Evolutionary conservation across 2,797 vertebrate species (phyloP), one percentile per base, ranked within the genome.

Genomic region (Tachyglossus aculeatus): DNA sequence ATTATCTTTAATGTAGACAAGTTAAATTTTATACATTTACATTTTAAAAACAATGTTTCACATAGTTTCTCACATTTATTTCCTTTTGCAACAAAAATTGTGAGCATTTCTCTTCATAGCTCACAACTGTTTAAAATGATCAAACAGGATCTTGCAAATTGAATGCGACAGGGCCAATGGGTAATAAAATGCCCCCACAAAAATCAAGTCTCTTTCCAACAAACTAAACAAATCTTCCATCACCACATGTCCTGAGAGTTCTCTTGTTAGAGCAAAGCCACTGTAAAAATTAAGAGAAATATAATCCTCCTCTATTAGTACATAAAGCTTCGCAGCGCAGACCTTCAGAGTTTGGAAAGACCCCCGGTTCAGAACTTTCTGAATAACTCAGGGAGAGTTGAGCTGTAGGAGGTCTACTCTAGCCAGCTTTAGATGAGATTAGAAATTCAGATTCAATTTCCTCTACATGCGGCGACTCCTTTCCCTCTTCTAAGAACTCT

Each of bases 1-100:
- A 61, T 31, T 69, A 47, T 41, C 21, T 61, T 67, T 53, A 53
- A 61, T 51, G 22, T 44, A 48, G 58, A 43, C 14, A 38, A 70
- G 44, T n/a, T 59, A 22, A 10, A 60, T 19, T 66, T 34, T 38
- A 3, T 24, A 54, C 43, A 34, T 16, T 41, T 66, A 51, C 1
- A 38, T 68, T 58, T 41, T 58, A 43, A 54, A 33, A 62, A 56
- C 55, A 22, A 21, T 67, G 15, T 63, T 1, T 56, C 34, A 9
- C 19, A 8, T 18, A 48, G 45, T 15, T 33, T 60, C 53, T 58
- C 14, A 55, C 16, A 56, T 45, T 74, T 47, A 4, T 57, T 57
- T 53, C 43, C 15, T 54, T 15, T 37, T 48, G 47, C 18, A 48
- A 15, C 9, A 27, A 25, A 67, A 43, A 34, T 50, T 56, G 38